Evolutionary conservation across 2,797 vertebrate genomes (phyloP).

Genomic region (Sebastes wilsoni): DNA sequence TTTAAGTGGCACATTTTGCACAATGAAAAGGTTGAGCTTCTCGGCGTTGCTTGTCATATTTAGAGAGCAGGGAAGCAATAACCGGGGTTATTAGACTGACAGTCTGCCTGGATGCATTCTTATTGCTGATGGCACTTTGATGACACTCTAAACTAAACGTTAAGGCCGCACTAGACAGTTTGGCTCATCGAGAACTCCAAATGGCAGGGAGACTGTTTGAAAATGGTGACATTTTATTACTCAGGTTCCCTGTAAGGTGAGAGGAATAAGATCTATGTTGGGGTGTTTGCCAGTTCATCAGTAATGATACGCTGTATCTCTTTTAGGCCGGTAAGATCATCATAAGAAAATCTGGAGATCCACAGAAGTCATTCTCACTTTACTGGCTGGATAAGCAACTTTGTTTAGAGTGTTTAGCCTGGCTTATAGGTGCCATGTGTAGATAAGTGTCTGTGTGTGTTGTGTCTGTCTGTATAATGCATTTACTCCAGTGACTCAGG

Average conservation of each 20-base stretch:
- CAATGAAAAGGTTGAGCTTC: slow-evolving; percentile 62
- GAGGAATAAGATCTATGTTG: not conserved
- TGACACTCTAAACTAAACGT: slow-evolving; percentile 31
- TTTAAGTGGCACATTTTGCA: slow-evolving; percentile 63
- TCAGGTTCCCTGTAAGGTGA: not conserved
- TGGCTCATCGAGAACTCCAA: not conserved
- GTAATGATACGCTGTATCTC: not conserved
- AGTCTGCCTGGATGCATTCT: slow-evolving; percentile 40
- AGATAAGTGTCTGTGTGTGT: not conserved
- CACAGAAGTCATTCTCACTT: not conserved
- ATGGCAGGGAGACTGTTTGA: not conserved
- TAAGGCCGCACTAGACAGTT: not conserved
- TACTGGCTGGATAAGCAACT: not conserved
- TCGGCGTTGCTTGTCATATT: slow-evolving; percentile 55
- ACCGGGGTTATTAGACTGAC: slow-evolving; percentile 55
- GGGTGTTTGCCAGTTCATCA: not conserved
- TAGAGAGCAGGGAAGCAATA: slow-evolving; percentile 57
- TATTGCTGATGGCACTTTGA: slow-evolving; percentile 37
- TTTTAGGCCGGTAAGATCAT: not conserved
- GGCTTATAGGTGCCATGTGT: not conserved
- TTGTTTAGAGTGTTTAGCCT: not conserved
- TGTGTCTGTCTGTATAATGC: slow-evolving; percentile 7
- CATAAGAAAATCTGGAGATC: not conserved
- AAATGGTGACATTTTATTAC: slow-evolving; percentile 17
- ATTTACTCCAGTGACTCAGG: slow-evolving; percentile 22